Conservation (phyloP, 2,113 vertebrate genomes). For the Alexandromys fortis region DNA sequence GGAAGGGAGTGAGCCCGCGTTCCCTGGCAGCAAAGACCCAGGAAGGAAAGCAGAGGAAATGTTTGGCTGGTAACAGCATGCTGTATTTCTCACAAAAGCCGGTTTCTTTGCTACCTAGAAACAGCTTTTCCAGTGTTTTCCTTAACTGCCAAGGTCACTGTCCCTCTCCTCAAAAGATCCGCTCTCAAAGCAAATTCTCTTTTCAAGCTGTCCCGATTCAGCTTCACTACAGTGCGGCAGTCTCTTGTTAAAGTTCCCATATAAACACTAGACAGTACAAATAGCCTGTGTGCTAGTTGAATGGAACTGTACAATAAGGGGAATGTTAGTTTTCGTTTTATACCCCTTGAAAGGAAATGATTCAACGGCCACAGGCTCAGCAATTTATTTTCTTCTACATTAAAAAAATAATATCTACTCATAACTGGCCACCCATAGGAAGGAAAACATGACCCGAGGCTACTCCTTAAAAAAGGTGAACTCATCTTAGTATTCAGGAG, state of each 20-base stretch:
- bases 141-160: not conserved
- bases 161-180: constrained; percentile 44
- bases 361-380: not conserved
- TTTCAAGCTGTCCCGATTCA: constrained; percentile 42
- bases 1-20: not conserved
- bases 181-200: constrained; percentile 39
- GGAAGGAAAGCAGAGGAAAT: constrained; percentile 29
- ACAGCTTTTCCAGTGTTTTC: constrained; percentile 11
- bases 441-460: constrained; percentile 10
- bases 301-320: not conserved
- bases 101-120: constrained; percentile 51
- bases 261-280: constrained; percentile 22
- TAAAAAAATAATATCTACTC: not conserved
- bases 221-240: constrained; percentile 31
- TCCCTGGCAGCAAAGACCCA: constrained; percentile 19
- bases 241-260: constrained; percentile 39
- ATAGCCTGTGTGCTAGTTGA: constrained; percentile 8
- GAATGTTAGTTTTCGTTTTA: not conserved
- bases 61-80: not conserved
- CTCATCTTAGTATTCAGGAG: constrained; percentile 36
- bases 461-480: not conserved
- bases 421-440: not conserved
- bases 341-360: constrained; percentile 11
- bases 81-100: not conserved
- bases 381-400: not conserved